Evolutionary conservation across 2,888 invertebrate species (phyloP).

Genomic region (Caenorhabditis sinica): DNA sequence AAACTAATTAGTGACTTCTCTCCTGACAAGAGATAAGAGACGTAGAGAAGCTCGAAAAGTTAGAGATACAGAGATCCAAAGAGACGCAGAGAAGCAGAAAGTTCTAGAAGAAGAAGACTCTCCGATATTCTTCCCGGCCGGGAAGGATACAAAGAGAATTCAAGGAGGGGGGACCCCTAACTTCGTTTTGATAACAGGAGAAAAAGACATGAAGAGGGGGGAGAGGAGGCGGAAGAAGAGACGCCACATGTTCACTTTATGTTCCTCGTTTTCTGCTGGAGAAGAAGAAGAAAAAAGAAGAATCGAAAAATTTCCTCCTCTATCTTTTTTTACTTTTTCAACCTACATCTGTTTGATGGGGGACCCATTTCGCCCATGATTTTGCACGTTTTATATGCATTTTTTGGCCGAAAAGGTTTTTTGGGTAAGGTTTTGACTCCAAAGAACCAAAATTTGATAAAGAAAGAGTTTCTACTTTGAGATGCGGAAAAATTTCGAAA

Average conservation of each 20-base stretch:
- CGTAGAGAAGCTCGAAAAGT: background rate
- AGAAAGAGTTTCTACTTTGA: background rate
- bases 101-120: background rate
- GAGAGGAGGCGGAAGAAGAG: constrained; percentile 32
- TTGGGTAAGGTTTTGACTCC: too few relatives aligned
- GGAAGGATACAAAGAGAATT: background rate
- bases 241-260: constrained; percentile 60
- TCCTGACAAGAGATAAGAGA: background rate
- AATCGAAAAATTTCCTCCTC: background rate
- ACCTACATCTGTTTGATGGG: constrained; percentile 42
- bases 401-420: background rate
- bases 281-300: background rate
- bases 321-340: constrained; percentile 8
- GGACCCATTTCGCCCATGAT: background rate
- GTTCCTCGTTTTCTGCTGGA: constrained; percentile 7
- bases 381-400: background rate
- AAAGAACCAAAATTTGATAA: too few relatives aligned
- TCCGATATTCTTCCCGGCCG: background rate
- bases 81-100: background rate
- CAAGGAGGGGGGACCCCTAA: background rate
- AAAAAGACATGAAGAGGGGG: constrained; percentile 28
- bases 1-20: constrained; percentile 8
- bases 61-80: constrained; percentile 4
- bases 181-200: constrained; percentile 23
- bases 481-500: too few relatives aligned